Percentiles rank a stretch among this genome's conserved stretches.
These are phyloP conservation scores for Diacarnus erythraeanus DNA, from an alignment of 37 sponge, comb jelly and placozoan species.

Conservation along the genomic window DNA sequence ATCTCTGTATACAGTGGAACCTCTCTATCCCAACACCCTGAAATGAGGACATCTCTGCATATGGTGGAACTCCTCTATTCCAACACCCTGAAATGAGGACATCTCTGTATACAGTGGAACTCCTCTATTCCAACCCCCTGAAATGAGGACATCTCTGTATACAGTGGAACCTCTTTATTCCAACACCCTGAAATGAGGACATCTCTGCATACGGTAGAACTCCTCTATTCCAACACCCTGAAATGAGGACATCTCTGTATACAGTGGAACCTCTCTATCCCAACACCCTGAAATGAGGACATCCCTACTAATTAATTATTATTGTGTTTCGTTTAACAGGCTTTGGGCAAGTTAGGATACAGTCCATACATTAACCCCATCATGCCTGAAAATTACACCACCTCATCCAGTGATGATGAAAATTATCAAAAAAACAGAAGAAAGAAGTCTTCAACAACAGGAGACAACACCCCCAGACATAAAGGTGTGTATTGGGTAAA, in stretches of 20 bases:
- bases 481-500: conserved; percentile 36
- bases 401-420: conserved; percentile 19
- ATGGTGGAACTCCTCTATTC: not conserved
- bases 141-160: no score
- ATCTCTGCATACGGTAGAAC: no score
- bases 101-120: no score
- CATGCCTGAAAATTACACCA: not conserved
- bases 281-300: not conserved
- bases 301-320: no score
- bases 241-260: no score
- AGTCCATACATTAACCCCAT: conserved; percentile 19
- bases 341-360: conserved; percentile 15
- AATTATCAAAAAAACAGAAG: conserved; percentile 5
- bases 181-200: not conserved
- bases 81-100: not conserved
- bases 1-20: no score
- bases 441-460: conserved; percentile 3
- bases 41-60: no score
- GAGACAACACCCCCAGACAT: conserved; percentile 9
- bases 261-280: not conserved
- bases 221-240: not conserved
- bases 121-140: not conserved
- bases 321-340: conserved; percentile 7
- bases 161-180: not conserved
- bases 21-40: not conserved